phyloP scores from a whole-genome alignment of 2,797 vertebrate species.

The Alectoris magna region DNA sequence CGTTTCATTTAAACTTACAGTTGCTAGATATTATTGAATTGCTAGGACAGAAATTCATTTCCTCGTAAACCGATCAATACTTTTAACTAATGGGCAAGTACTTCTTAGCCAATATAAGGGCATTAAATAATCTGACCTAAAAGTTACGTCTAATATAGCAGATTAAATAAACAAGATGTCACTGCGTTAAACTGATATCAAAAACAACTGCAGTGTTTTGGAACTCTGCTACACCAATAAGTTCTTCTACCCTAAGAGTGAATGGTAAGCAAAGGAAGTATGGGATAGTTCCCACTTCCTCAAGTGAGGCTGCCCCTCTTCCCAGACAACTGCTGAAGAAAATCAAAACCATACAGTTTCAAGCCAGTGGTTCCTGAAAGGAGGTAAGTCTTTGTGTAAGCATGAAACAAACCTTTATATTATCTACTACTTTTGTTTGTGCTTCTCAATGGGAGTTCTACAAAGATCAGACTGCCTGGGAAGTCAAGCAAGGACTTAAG shows the following conservation, averaged over 20 bases:
- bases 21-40: conserved; percentile 16
- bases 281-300: not conserved
- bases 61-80: not conserved
- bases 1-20: not conserved
- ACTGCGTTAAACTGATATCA: not conserved
- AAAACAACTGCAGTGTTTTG: not conserved
- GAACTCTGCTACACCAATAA: not conserved
- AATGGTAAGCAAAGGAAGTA: accelerated
- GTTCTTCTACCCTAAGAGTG: not conserved
- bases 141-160: not conserved
- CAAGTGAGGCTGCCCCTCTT: not conserved
- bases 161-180: not conserved
- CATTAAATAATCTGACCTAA: not conserved
- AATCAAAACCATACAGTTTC: not conserved
- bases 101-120: not conserved
- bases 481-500: not conserved
- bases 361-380: not conserved
- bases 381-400: not conserved
- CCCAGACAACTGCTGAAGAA: not conserved
- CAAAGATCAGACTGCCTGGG: not conserved
- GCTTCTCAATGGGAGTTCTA: not conserved
- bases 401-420: not conserved
- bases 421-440: not conserved
- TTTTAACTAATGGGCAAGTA: conserved; percentile 19
- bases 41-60: not conserved